These are phyloP conservation scores for Perodicticus potto DNA, from an alignment of 2,797 vertebrate genomes.

Conservation along the genomic window DNA sequence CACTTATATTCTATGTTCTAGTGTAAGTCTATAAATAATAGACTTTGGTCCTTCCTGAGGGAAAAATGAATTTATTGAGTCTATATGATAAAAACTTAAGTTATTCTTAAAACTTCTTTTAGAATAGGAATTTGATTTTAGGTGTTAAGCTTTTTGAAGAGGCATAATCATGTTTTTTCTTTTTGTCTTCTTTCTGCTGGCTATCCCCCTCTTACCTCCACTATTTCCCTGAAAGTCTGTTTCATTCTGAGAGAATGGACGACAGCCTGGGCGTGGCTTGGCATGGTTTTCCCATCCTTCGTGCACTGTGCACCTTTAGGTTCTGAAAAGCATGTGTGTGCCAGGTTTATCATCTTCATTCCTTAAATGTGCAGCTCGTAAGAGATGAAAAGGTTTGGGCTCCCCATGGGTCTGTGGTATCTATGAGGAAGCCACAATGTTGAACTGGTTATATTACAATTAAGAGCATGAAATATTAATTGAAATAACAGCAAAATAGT, in stretches of 20 bases:
- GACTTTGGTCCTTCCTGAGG: slow-evolving; percentile 28
- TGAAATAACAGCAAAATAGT: not conserved
- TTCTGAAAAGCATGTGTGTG: not conserved
- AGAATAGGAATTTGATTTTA: slow-evolving; percentile 49
- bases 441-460: not conserved
- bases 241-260: not conserved
- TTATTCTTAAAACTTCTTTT: slow-evolving; percentile 39
- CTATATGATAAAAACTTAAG: slow-evolving; percentile 37
- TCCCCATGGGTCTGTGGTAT: not conserved
- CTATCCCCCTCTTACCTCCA: not conserved
- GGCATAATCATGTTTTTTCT: not conserved
- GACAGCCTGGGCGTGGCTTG: not conserved
- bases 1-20: not conserved
- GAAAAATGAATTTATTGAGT: slow-evolving; percentile 44
- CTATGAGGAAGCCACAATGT: not conserved
- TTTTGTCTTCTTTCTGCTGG: not conserved
- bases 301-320: not conserved
- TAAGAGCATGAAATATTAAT: not conserved
- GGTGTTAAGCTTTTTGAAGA: not conserved
- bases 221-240: not conserved
- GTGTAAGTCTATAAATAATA: slow-evolving; percentile 32
- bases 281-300: not conserved
- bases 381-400: not conserved
- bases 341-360: not conserved
- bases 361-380: not conserved